A percentile compares a stretch with the other conserved stretches of the same genome.
Conservation (phyloP, 2,113 vertebrate genomes). For the Fulica atra region DNA sequence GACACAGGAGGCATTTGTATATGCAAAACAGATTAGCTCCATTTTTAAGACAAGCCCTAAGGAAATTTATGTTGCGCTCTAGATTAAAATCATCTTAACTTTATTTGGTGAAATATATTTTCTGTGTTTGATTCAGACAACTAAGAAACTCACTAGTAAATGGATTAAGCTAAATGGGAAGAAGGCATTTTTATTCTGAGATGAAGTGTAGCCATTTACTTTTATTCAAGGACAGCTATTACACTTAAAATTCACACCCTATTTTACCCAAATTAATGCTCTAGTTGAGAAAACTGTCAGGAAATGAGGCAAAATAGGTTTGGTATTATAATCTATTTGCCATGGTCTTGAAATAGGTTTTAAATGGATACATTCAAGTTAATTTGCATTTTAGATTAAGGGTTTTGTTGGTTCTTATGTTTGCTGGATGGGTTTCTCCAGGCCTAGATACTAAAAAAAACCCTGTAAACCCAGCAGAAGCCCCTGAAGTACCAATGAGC, state of each 20-base stretch:
- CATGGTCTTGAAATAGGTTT: background rate
- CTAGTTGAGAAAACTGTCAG: background rate
- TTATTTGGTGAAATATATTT: background rate
- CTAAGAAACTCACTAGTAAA: background rate
- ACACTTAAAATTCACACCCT: background rate
- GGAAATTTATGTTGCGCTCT: background rate
- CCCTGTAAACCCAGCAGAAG: conserved; percentile 8
- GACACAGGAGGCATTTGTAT: background rate
- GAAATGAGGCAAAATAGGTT: background rate
- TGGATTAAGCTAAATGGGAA: background rate
- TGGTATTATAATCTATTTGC: background rate
- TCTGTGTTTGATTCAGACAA: background rate
- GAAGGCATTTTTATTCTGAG: background rate
- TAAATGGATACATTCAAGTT: background rate
- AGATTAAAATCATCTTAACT: background rate
- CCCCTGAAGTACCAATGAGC: background rate
- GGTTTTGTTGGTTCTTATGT: background rate
- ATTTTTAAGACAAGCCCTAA: background rate
- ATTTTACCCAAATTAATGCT: background rate
- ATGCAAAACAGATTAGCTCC: background rate
- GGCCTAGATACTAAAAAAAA: background rate
- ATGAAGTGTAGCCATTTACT: background rate
- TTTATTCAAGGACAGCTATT: background rate
- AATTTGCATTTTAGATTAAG: conserved; percentile 10
- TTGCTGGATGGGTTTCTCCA: background rate